Percentiles rank a stretch among this genome's conserved stretches.
Evolutionary conservation across 2,797 vertebrate species (phyloP).

Genomic region (Lycodopsis pacificus): DNA sequence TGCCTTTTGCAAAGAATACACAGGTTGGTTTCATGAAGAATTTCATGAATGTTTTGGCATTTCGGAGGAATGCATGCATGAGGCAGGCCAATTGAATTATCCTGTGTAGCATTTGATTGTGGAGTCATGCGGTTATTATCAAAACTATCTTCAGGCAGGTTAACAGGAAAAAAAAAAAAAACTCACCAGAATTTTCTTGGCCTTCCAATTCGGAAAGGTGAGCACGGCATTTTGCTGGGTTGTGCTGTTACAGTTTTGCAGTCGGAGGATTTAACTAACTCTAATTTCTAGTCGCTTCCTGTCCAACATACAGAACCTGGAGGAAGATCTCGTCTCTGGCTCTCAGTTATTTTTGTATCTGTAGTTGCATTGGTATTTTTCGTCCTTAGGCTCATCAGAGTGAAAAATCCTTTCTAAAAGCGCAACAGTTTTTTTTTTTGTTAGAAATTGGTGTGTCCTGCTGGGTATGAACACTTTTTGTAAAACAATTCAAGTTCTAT

Average conservation of each 20-base stretch:
- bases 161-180: slow-evolving; percentile 5
- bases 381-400: slow-evolving; percentile 1
- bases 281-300: slow-evolving; percentile 25
- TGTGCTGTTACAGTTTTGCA: slow-evolving; percentile 12
- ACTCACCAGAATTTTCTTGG: slow-evolving; percentile 82
- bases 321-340: slow-evolving; percentile 15
- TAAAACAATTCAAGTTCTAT: slow-evolving; percentile 20
- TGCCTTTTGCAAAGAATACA: neutral
- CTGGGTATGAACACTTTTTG: slow-evolving; percentile 6
- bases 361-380: neutral
- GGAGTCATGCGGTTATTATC: slow-evolving; percentile 9
- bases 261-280: slow-evolving; percentile 1
- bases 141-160: slow-evolving; percentile 21
- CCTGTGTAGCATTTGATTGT: neutral
- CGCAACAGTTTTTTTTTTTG: slow-evolving; percentile 4
- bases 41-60: neutral
- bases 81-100: neutral
- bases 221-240: slow-evolving; percentile 76
- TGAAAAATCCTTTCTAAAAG: slow-evolving; percentile 3
- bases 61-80: neutral
- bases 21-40: neutral
- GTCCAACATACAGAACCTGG: slow-evolving; percentile 13
- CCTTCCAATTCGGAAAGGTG: slow-evolving; percentile 78
- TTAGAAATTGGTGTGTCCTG: slow-evolving; percentile 22
- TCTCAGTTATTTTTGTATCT: slow-evolving; percentile 5